Conservation (phyloP, 2,888 invertebrate species). For the Monochamus alternatus region DNA sequence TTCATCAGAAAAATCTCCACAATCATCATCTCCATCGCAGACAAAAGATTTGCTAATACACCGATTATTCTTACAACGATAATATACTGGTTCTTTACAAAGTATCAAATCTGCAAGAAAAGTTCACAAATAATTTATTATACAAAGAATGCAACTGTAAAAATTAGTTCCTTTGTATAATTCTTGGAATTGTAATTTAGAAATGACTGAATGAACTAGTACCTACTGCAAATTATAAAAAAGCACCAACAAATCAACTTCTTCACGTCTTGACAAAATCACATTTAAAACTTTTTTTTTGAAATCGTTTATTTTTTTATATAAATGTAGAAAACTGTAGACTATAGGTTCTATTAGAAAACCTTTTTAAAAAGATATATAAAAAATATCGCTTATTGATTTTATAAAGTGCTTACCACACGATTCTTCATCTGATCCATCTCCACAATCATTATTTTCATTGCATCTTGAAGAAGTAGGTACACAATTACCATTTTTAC, state of each 20-base stretch:
- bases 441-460: slow-evolving; percentile 58
- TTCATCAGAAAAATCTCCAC: slow-evolving; percentile 70
- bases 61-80: slow-evolving; percentile 65
- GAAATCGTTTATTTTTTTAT: no score
- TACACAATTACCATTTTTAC: slow-evolving; percentile 58
- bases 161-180: no score
- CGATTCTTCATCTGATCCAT: slow-evolving; percentile 61
- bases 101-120: slow-evolving; percentile 58
- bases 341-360: no score
- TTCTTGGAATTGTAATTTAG: no score
- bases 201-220: no score
- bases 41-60: slow-evolving; percentile 66
- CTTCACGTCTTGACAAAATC: no score
- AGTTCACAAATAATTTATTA: neutral
- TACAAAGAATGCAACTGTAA: neutral
- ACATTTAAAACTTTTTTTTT: no score
- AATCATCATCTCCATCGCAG: slow-evolving; percentile 69
- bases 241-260: no score
- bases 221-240: no score
- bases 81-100: slow-evolving; percentile 64
- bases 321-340: no score
- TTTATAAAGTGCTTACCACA: slow-evolving; percentile 57
- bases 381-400: no score
- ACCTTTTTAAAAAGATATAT: no score
- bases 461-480: slow-evolving; percentile 56